Conservation (phyloP, 1,140 invertebrate genomes). For the Tetraneura akinire region DNA sequence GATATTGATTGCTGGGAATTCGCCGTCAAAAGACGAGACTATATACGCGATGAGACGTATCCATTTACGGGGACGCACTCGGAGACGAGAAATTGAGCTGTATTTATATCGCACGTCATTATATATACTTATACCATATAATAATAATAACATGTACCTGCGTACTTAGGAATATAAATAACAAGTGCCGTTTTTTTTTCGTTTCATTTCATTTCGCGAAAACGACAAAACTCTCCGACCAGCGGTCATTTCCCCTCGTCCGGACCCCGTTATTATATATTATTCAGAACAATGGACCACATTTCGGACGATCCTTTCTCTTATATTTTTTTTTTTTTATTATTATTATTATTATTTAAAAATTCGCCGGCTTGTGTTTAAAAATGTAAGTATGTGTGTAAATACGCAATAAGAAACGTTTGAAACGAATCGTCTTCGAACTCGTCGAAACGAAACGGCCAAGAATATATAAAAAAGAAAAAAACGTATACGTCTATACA, state of each 20-base stretch:
- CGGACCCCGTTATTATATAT: neutral
- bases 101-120: neutral
- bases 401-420: too few species aligned
- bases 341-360: too few species aligned
- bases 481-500: too few species aligned
- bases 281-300: conserved; percentile 38
- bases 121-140: too few species aligned
- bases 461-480: too few species aligned
- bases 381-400: too few species aligned
- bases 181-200: conserved; percentile 33
- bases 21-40: neutral
- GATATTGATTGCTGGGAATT: conserved; percentile 42
- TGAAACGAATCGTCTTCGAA: too few species aligned
- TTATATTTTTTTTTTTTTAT: conserved; percentile 25
- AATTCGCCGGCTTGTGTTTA: too few species aligned
- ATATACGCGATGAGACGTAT: conserved; percentile 11
- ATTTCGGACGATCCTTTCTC: conserved; percentile 42
- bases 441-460: too few species aligned
- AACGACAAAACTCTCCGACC: neutral
- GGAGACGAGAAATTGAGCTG: conserved; percentile 44
- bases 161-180: neutral
- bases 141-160: neutral
- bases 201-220: neutral
- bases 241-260: neutral
- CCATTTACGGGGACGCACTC: conserved; percentile 37